Evolutionary conservation across 2,888 invertebrate genomes (phyloP).

Genomic region (Nephrotoma flavescens): DNA sequence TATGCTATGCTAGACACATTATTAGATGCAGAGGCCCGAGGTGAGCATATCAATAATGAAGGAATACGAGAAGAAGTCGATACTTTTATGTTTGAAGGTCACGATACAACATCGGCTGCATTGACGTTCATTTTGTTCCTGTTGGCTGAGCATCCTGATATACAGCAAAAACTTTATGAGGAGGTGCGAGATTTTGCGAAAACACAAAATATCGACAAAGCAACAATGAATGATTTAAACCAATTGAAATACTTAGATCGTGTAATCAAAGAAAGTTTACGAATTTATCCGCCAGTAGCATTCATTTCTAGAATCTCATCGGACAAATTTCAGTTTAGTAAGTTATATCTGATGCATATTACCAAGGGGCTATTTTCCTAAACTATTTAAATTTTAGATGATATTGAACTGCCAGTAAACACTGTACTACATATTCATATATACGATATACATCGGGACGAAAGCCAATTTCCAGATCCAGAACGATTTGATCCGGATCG

Average conservation of each 20-base stretch:
- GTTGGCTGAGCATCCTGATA: constrained; percentile 34
- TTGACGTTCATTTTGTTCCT: constrained; percentile 36
- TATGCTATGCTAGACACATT: constrained; percentile 43
- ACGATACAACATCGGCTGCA: constrained; percentile 44
- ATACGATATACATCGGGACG: constrained; percentile 48
- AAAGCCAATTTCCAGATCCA: constrained; percentile 48
- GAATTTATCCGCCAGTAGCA: constrained; percentile 40
- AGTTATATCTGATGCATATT: constrained; percentile 22
- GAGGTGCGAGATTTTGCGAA: constrained; percentile 31
- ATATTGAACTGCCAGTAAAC: constrained; percentile 33
- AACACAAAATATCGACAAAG: constrained; percentile 17
- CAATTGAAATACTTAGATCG: constrained; percentile 35
- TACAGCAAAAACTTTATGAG: constrained; percentile 34
- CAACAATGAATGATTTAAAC: constrained; percentile 27
- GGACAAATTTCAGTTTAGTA: constrained; percentile 20
- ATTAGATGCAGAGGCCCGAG: constrained; percentile 33
- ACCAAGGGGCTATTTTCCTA: constrained; percentile 34
- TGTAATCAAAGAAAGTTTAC: constrained; percentile 39
- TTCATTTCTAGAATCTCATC: constrained; percentile 29
- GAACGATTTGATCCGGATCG: constrained; percentile 40
- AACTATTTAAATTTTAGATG: constrained; percentile 31
- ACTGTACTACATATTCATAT: constrained; percentile 39
- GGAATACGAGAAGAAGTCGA: constrained; percentile 47
- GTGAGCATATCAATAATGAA: constrained; percentile 32
- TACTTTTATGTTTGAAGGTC: constrained; percentile 49